phyloP scores from a whole-genome alignment of 2,888 invertebrate genomes.

The Napeogenes sylphis region DNA sequence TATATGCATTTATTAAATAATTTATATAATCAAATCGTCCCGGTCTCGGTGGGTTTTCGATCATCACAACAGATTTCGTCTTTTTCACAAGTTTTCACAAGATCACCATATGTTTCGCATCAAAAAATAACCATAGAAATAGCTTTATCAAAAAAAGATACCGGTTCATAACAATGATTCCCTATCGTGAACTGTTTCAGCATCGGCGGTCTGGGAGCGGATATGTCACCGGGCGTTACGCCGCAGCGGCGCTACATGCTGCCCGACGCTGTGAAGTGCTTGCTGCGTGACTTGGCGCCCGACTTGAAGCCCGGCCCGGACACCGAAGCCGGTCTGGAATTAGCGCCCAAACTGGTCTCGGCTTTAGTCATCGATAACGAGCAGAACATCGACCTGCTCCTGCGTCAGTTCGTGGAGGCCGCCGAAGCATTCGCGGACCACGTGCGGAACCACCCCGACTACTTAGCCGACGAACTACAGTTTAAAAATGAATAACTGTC shows the following conservation, averaged over 20 bases:
- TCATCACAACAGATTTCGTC: too few relatives aligned
- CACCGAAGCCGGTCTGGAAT: not conserved
- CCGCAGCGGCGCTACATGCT: conserved; percentile 59
- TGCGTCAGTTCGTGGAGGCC: conserved; percentile 23
- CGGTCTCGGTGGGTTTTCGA: too few relatives aligned
- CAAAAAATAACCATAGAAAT: too few relatives aligned
- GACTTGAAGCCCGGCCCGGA: conserved; percentile 12
- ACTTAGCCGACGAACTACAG: conserved; percentile 50
- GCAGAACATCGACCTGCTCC: conserved; percentile 4
- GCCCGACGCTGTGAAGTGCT: conserved; percentile 43
- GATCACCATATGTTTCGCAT: too few relatives aligned
- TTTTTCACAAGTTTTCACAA: too few relatives aligned
- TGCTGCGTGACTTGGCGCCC: conserved; percentile 39
- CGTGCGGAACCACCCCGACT: conserved; percentile 42
- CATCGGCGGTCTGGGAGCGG: conserved; percentile 38
- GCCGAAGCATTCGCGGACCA: conserved; percentile 26
- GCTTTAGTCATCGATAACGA: conserved; percentile 2
- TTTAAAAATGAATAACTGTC: conserved; percentile 13
- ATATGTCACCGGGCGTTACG: conserved; percentile 46
- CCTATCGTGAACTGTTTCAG: conserved; percentile 33
- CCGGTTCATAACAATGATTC: not conserved
- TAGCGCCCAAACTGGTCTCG: not conserved
- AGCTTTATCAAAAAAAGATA: too few relatives aligned
- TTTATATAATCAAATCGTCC: too few relatives aligned
- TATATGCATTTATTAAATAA: too few relatives aligned